Percentiles rank a stretch among this genome's conserved stretches.
phyloP scores from a whole-genome alignment of 2,797 vertebrate genomes.

The Bovichtus diacanthus region DNA sequence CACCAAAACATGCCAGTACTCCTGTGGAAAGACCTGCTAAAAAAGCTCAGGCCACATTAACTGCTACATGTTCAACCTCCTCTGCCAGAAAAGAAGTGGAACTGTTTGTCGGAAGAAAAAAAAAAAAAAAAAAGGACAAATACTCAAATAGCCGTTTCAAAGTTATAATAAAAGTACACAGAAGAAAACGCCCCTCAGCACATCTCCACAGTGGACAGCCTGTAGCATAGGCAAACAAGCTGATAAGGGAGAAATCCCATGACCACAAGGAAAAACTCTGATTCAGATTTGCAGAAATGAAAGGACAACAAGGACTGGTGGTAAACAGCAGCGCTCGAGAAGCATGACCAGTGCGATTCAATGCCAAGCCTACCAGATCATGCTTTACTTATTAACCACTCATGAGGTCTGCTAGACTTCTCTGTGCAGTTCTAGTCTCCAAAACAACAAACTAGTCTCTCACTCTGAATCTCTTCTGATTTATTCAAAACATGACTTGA shows the following conservation, averaged over 20 bases:
- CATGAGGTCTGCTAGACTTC: constrained; percentile 74
- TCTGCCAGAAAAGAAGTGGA: constrained; percentile 46
- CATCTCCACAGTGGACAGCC: constrained; percentile 32
- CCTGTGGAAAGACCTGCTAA: constrained; percentile 6
- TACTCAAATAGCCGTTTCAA: constrained; percentile 30
- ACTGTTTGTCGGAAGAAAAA: constrained; percentile 21
- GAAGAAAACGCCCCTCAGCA: constrained; percentile 13
- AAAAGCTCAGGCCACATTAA: constrained; percentile 21
- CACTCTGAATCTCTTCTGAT: neutral
- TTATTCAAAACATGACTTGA: neutral
- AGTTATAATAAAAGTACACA: constrained; percentile 27
- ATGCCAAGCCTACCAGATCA: constrained; percentile 80
- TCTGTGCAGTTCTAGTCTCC: constrained; percentile 28
- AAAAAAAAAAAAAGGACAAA: constrained; percentile 11
- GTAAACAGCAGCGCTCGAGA: constrained; percentile 69
- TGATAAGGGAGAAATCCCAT: constrained; percentile 64
- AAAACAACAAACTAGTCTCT: constrained; percentile 35
- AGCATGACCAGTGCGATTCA: constrained; percentile 72
- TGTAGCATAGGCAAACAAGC: constrained; percentile 44
- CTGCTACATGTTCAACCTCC: neutral
- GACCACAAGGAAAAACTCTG: constrained; percentile 52
- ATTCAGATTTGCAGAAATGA: constrained; percentile 77
- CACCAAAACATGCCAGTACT: constrained; percentile 16
- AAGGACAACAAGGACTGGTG: constrained; percentile 66
- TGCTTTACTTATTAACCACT: constrained; percentile 85